Percentiles rank a stretch among this genome's conserved stretches.
phyloP scores from a whole-genome alignment of 2,113 vertebrate species.

The Perca flavescens region DNA sequence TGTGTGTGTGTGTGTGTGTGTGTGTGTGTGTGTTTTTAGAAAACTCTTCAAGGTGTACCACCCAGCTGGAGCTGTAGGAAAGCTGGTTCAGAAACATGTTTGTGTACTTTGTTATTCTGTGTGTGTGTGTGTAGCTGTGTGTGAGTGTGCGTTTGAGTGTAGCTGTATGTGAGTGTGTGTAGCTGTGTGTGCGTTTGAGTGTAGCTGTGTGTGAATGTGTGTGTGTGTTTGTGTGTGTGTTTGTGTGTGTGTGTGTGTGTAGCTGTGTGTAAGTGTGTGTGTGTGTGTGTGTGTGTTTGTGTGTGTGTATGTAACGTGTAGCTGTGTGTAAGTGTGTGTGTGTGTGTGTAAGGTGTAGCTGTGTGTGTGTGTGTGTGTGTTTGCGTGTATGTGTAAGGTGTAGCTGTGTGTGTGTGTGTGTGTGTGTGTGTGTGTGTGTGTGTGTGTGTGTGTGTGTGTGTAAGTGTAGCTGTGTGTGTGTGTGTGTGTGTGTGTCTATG shows the following conservation, averaged over 20 bases:
- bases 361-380: background rate
- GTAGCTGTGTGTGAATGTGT: constrained; percentile 8
- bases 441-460: constrained; percentile 8
- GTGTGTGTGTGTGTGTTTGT: no score
- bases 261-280: background rate
- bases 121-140: background rate
- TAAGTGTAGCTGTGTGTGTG: background rate
- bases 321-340: no score
- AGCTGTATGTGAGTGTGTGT: background rate
- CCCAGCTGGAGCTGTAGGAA: background rate
- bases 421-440: no score
- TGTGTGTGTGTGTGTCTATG: no score
- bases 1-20: no score
- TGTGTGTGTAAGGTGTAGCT: background rate
- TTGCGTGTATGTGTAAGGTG: constrained; percentile 8
- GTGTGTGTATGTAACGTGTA: no score
- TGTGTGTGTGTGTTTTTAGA: background rate
- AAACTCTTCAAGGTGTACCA: constrained; percentile 4
- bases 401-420: background rate
- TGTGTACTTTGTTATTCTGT: constrained; percentile 14
- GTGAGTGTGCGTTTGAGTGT: background rate
- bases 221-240: background rate
- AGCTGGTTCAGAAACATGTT: background rate
- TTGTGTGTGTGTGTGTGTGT: background rate
- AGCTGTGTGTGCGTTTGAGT: no score